Evolutionary conservation across 1,140 invertebrate species (phyloP).

Genomic region (Cydia pomonella): DNA sequence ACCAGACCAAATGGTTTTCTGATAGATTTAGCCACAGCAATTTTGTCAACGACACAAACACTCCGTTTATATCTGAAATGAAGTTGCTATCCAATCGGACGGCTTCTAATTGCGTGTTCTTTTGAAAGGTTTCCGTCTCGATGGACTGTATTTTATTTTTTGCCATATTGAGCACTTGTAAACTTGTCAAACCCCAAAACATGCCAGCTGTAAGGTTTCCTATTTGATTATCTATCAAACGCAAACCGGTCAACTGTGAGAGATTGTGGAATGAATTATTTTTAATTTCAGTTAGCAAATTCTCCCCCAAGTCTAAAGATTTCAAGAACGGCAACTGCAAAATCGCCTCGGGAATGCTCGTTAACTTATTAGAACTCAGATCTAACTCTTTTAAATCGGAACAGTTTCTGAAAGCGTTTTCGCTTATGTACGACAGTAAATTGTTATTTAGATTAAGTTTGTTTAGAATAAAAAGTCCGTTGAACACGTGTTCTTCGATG

Average conservation of each 20-base stretch:
- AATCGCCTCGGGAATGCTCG: constrained; percentile 87
- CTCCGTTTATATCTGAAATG: constrained; percentile 87
- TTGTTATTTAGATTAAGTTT: constrained; percentile 90
- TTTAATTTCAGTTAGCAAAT: constrained; percentile 87
- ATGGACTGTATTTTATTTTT: constrained; percentile 89
- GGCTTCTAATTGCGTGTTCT: constrained; percentile 88
- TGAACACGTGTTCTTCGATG: constrained; percentile 88
- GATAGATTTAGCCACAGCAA: constrained; percentile 92
- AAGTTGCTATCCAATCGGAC: constrained; percentile 90
- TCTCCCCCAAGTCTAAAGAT: constrained; percentile 91
- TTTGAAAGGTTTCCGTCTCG: constrained; percentile 88
- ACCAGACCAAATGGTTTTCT: constrained; percentile 90
- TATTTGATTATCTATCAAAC: constrained; percentile 91
- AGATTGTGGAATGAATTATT: constrained; percentile 88
- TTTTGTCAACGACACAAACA: constrained; percentile 87
- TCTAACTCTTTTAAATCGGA: constrained; percentile 90
- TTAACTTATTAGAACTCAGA: constrained; percentile 90
- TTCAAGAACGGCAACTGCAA: constrained; percentile 87
- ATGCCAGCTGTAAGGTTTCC: constrained; percentile 87
- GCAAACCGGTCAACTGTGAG: constrained; percentile 87
- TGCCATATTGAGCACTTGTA: constrained; percentile 91
- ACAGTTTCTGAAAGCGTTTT: constrained; percentile 91
- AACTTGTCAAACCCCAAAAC: constrained; percentile 85
- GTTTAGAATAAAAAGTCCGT: constrained; percentile 91
- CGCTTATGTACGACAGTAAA: constrained; percentile 85